Conservation (phyloP, 2,797 vertebrate genomes). For the Sylvia borin region DNA sequence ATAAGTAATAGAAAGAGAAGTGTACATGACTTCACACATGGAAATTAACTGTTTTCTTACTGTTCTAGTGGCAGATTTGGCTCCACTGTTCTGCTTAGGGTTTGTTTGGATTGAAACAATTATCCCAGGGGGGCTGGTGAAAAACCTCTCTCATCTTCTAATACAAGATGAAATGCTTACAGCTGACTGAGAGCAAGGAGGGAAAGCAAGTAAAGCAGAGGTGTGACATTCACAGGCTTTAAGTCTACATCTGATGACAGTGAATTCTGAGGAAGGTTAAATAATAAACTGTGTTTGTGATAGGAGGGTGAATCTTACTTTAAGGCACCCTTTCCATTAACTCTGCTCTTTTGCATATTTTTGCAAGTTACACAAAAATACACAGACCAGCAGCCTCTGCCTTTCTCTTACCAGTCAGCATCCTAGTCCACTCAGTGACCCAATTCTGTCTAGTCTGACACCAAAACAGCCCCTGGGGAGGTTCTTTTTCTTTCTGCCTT, state of each 20-base stretch:
- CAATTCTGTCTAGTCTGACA: constrained; percentile 72
- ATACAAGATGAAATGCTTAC: not conserved
- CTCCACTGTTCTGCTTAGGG: not conserved
- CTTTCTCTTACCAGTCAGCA: constrained; percentile 62
- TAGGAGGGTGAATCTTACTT: not conserved
- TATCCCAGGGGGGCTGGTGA: not conserved
- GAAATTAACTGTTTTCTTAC: not conserved
- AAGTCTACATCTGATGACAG: not conserved
- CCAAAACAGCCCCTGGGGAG: constrained; percentile 70
- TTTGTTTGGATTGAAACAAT: not conserved
- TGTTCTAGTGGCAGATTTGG: not conserved
- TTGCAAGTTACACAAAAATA: not conserved
- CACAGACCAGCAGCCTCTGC: not conserved
- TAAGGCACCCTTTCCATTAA: not conserved
- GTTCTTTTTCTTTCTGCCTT: constrained; percentile 59
- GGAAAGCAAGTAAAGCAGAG: not conserved
- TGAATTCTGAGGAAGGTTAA: not conserved
- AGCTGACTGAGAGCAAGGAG: not conserved
- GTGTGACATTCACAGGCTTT: not conserved
- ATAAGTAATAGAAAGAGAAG: not conserved
- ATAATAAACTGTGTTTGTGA: not conserved
- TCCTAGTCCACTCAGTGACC: constrained; percentile 69
- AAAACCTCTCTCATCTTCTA: not conserved
- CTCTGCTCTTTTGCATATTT: not conserved
- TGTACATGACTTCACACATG: not conserved